Evolutionary conservation across 2,113 vertebrate genomes (phyloP).

Genomic region (Phalacrocorax pelagicus): DNA sequence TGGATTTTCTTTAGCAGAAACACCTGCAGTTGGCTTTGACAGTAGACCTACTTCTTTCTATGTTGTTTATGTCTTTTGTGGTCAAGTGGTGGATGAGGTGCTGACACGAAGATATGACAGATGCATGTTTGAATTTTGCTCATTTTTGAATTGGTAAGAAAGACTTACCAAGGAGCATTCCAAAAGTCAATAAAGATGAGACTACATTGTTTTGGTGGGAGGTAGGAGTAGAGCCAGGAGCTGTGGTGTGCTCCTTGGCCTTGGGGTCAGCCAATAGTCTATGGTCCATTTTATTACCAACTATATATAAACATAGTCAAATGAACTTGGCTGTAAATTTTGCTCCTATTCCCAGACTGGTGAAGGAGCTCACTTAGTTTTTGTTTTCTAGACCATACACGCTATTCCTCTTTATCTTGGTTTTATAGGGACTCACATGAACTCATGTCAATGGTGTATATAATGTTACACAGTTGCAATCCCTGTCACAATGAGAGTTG

Average conservation of each 20-base stretch:
- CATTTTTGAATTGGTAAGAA: neutral
- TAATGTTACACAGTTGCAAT: neutral
- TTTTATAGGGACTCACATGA: neutral
- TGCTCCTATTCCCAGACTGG: neutral
- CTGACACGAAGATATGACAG: neutral
- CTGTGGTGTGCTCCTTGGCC: neutral
- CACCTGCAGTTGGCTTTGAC: neutral
- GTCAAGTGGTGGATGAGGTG: neutral
- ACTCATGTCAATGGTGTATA: neutral
- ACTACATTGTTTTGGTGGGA: neutral
- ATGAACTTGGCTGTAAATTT: neutral
- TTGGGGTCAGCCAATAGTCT: neutral
- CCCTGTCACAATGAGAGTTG: accelerated
- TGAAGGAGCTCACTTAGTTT: neutral
- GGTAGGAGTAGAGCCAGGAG: neutral
- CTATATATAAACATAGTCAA: neutral
- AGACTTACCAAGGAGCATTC: neutral
- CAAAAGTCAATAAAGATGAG: neutral
- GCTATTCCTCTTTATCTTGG: neutral
- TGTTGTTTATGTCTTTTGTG: neutral
- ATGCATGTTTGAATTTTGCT: neutral
- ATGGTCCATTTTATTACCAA: neutral
- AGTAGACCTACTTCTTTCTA: neutral
- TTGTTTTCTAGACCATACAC: neutral
- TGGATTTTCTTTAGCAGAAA: neutral